These are phyloP conservation scores for Sus scrofa DNA, from an alignment of 2,113 vertebrate genomes.

Conservation along the genomic window T2T-Sscrofa CM000820.6:22830501-22831000, in stretches of 20 bases:
- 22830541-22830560: neutral
- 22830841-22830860: neutral
- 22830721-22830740: neutral
- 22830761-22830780: neutral
- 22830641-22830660: slow-evolving; percentile 27
- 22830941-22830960: neutral
- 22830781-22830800: neutral
- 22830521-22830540: neutral
- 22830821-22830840: neutral
- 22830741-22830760: neutral
- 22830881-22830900: neutral
- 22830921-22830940: neutral
- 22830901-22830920: neutral
- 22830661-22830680: neutral
- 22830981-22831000: neutral
- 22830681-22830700: neutral
- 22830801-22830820: neutral
- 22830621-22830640: neutral
- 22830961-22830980: neutral
- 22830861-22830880: neutral
- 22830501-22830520: neutral
- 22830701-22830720: neutral
- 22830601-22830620: neutral
- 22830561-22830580: neutral
- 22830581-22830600: neutral